Base-by-base conservation (phyloP, 1,140 invertebrate genomes). In the Drosophila auraria region DNA sequence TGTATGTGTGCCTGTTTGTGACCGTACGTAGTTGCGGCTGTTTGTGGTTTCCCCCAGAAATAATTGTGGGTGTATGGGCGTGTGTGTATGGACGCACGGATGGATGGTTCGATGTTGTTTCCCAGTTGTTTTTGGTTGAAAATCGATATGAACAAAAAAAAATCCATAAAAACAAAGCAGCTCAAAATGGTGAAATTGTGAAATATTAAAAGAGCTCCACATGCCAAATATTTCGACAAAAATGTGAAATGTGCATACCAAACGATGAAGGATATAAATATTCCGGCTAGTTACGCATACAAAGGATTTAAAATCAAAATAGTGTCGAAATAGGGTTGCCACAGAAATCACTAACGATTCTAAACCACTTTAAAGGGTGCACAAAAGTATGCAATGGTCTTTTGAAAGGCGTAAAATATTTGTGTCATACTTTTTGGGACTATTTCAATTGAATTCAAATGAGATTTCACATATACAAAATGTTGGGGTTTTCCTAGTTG, bases 101-200 rank as follows among this genome's bases (percentile, higher is more conserved):
- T 74, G 72, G 70, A 74, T 81, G 50, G 61, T 78, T 72, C 65
- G 63, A 74, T 86, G 75, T 82, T 84, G 63, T 64, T 71, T 75
- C 68, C 64, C 78, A 71, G 76, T 75, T 84, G 83, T 51, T 72
- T 74, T 71, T 75, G 51, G 63, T 70, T 57, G 51, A 87, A 87
- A 87, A 87, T 87, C 83, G 76, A 87, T 87, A 87, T 42, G 36
- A 50, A 80, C 56, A 70, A 60, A 33, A 38, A 58, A 60, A 70
- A 60, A 64, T 74, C 78, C 58, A 79, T 53, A 80, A 49, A 79
- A 71, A 65, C 54, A 42, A 62, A 78, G 27, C 36, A 51, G 50
- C n/a, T 45, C 40, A 49, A 56, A 65, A 23, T n/a, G 33, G 36
- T 27, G 27, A 33, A 62, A 45, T 50, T 73, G 47, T 60, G 47